Evolutionary conservation across 1,140 invertebrate genomes (phyloP).

Genomic region (Phenacoccus solenopsis): DNA sequence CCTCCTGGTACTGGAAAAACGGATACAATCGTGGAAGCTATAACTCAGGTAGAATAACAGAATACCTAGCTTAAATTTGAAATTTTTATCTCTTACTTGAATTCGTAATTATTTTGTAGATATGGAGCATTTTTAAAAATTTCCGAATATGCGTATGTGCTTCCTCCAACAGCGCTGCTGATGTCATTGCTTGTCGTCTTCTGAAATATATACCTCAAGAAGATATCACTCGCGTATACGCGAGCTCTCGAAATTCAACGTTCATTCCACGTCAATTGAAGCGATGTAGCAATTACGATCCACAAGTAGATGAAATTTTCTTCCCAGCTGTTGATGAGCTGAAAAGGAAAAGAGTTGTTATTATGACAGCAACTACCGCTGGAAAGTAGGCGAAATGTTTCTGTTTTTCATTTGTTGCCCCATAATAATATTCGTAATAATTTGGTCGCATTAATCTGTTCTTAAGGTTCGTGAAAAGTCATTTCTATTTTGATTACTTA

Average conservation of each 20-base stretch:
- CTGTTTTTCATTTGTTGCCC: neutral
- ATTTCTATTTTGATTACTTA: slow-evolving; percentile 66
- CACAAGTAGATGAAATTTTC: neutral
- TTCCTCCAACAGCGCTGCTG: slow-evolving; percentile 45
- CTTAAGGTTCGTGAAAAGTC: slow-evolving; percentile 29
- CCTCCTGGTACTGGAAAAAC: slow-evolving; percentile 94
- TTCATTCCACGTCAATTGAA: slow-evolving; percentile 5
- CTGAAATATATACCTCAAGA: slow-evolving; percentile 4
- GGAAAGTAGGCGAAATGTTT: neutral
- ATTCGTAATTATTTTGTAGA: neutral
- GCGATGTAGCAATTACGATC: slow-evolving; percentile 11
- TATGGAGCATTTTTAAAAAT: neutral
- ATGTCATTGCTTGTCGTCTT: slow-evolving; percentile 34
- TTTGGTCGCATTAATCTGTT: too few relatives aligned
- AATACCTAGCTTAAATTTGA: too few relatives aligned
- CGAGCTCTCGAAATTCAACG: neutral
- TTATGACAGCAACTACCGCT: neutral
- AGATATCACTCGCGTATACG: slow-evolving; percentile 24
- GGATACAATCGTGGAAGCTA: slow-evolving; percentile 74
- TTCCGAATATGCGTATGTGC: slow-evolving; percentile 37
- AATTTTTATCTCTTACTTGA: too few relatives aligned
- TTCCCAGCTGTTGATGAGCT: neutral
- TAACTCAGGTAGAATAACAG: slow-evolving; percentile 64
- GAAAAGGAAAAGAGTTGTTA: neutral
- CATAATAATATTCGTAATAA: too few relatives aligned